A percentile compares a stretch with the other conserved stretches of the same genome.
Conservation (phyloP, 53 echinoderm and acorn worm genomes). For the Henricia sp. region DNA sequence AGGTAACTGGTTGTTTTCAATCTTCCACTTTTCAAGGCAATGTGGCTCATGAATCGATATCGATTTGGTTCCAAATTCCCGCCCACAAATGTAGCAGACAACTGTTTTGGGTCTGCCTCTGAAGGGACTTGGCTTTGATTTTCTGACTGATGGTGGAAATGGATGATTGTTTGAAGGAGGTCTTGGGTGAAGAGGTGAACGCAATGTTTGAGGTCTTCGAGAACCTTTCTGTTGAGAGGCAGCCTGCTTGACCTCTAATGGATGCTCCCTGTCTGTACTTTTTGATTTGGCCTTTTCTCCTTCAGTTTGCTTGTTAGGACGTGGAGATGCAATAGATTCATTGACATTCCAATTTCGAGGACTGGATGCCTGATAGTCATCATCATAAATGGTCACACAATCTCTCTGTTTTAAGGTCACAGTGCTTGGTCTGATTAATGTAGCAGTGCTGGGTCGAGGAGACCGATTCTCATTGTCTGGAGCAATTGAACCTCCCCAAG, state of each 20-base stretch:
- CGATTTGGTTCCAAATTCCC: conserved; percentile 95
- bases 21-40: conserved; percentile 94
- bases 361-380: conserved; percentile 5
- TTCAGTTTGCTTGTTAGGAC: background rate
- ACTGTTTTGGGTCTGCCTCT: conserved; percentile 71
- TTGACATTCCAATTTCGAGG: background rate
- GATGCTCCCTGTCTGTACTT: conserved; percentile 41
- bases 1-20: conserved; percentile 81
- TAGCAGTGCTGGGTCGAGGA: conserved; percentile 80
- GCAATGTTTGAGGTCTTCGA: conserved; percentile 2
- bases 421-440: conserved; percentile 83
- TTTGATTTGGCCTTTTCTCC: conserved; percentile 20
- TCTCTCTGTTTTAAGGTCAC: conserved; percentile 74
- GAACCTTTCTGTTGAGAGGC: conserved; percentile 14
- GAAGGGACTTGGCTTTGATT: conserved; percentile 29
- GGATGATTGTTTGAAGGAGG: conserved; percentile 47
- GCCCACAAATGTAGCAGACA: conserved; percentile 96
- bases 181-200: conserved; percentile 12
- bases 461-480: conserved; percentile 1
- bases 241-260: conserved; percentile 5
- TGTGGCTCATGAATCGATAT: conserved; percentile 98
- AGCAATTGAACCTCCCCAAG: conserved; percentile 71
- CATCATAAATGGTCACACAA: conserved; percentile 68
- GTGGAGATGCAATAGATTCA: background rate
- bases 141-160: background rate